phyloP scores from a whole-genome alignment of 2,888 invertebrate species.

The Physocephala rufipes region DNA sequence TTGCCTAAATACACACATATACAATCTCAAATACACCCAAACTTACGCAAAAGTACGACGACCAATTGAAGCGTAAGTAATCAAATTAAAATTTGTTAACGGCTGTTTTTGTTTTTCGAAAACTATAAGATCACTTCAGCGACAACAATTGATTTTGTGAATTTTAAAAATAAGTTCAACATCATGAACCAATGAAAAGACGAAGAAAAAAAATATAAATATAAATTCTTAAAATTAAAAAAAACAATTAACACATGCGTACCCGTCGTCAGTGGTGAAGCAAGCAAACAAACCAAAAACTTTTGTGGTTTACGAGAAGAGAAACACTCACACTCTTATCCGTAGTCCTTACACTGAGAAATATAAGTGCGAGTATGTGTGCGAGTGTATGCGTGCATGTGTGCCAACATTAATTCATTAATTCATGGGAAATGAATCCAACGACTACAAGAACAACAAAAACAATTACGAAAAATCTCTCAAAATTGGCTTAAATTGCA shows the following conservation, averaged over 20 bases:
- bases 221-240: too few relatives aligned
- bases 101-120: neutral
- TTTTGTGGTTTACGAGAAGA: too few relatives aligned
- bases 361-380: neutral
- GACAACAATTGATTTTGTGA: constrained; percentile 15
- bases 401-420: neutral
- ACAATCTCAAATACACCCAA: neutral
- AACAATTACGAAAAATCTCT: neutral
- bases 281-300: too few relatives aligned
- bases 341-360: too few relatives aligned
- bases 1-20: neutral
- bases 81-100: constrained; percentile 31
- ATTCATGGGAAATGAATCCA: too few relatives aligned
- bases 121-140: constrained; percentile 20
- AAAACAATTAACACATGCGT: neutral
- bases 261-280: neutral
- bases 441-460: too few relatives aligned
- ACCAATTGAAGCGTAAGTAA: constrained; percentile 20
- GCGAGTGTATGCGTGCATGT: neutral
- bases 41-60: neutral
- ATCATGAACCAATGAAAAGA: neutral
- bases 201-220: neutral
- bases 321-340: too few relatives aligned
- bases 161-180: constrained; percentile 22
- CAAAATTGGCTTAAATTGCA: constrained; percentile 31